Percentiles rank a stretch among this genome's conserved stretches.
These are phyloP conservation scores for Arremon brunneinucha DNA, from an alignment of 2,797 vertebrate genomes.

Conservation along the genomic window DNA sequence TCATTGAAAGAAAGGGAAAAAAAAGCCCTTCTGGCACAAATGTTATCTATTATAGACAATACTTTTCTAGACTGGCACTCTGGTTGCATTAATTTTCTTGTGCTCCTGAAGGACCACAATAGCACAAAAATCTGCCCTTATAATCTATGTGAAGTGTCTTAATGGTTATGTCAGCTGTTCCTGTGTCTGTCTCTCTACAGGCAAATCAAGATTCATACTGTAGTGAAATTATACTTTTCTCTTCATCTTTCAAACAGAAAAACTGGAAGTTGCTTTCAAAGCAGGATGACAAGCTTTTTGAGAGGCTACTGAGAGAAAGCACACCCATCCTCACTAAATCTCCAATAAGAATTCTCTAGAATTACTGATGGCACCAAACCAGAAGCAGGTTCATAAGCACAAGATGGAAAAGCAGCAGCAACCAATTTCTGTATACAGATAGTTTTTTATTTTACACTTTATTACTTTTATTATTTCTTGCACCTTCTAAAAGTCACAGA, in stretches of 20 bases:
- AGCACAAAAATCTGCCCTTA: background rate
- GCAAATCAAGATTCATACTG: background rate
- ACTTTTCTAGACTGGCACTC: background rate
- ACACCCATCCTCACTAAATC: background rate
- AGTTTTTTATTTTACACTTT: background rate
- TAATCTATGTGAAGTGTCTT: background rate
- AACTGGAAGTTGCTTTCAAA: background rate
- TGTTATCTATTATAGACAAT: background rate
- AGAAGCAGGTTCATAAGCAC: background rate
- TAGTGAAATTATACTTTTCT: background rate
- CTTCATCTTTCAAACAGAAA: background rate
- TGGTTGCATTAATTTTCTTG: background rate
- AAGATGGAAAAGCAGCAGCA: background rate
- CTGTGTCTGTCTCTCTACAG: background rate
- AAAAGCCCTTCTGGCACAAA: background rate
- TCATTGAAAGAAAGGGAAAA: fast-evolving
- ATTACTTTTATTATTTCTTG: background rate
- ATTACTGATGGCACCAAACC: background rate
- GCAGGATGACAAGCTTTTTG: background rate
- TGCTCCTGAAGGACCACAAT: background rate
- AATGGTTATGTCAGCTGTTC: background rate
- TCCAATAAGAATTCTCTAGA: background rate
- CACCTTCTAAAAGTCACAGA: background rate
- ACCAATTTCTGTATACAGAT: background rate
- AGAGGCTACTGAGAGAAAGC: background rate